Evolutionary conservation across 2,888 invertebrate genomes (phyloP), one percentile per base, ranked within the genome.

Genomic region (Lasioglossum oenotherae): DNA sequence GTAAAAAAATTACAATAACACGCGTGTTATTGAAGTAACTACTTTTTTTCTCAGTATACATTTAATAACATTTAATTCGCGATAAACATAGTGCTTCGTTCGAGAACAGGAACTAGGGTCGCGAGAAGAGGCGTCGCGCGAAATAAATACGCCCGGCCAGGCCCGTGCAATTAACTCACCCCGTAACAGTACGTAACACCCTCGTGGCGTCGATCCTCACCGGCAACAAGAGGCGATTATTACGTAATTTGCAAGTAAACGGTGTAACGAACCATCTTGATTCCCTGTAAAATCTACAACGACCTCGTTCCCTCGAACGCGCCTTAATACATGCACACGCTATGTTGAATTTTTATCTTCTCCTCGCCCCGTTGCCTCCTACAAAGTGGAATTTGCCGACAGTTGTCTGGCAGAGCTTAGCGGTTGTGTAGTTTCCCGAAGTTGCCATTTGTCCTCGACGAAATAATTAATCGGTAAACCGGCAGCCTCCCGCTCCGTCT

Each of bases 221-320:
- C 23, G 12, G 69, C 35, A 41, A 23, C 69, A 12, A 69, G 69
- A 69, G 38, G 38, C 69, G 69, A 41, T 69, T 69, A n/a, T n/a
- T n/a, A n/a, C 38, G 69, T 69, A 69, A 69, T 69, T 69, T 69
- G 69, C 69, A 69, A 69, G 69, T 69, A 41, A 41, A 69, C 38
- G 38, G 69, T 38, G 69, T 19, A 69, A 69, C 69, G 69, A 38
- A 38, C 35, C 69, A 38, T 38, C 69, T 69, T 23, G 38, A 38
- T 38, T 38, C 69, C 4, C 69, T 41, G 69, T 69, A n/a, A 38
- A 69, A 69, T 41, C 69, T 69, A 12, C 35, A 69, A 69, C 38
- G n/a, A 41, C 69, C 35, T 23, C 23, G 38, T 69, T 35, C 8
- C 38, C 69, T 38, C n/a, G 35, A 38, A 69, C 38, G 69, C 38